Base-by-base conservation (phyloP, 2,888 invertebrate genomes). In the Yponomeuta malinellus region DNA sequence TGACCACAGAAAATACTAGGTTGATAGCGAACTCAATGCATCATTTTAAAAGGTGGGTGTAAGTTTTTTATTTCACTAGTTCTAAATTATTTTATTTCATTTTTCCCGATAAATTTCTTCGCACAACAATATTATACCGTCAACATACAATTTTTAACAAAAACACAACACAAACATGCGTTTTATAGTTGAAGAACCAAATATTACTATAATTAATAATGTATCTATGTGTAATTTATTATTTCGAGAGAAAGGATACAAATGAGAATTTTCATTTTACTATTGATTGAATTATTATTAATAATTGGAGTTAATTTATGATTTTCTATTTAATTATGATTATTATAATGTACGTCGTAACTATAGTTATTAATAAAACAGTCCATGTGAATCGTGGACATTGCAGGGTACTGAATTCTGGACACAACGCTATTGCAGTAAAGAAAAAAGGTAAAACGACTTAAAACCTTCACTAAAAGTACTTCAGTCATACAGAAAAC, bases 161-260 rank as follows among this genome's bases (percentile, higher is more conserved):
- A 81, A 59, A 15, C 80, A 59, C 52, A 59, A 59, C 52, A 59
- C 52, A 59, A 59, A 59, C 52, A 59, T 59, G 52, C 52, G 52
- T 59, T 59, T 77, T 83, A 83, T 82, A 78, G 81, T 82, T 86
- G 86, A 88, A 87, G 88, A 90, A 92, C 92, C 91, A 91, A 92
- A 92, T 91, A 90, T 87, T 90, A 90, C 85, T 83, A 87, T 84
- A 59, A 59, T 59, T 59, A 59, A 59, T 86, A 84, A 83, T 84
- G 80, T 87, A 86, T 72, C 72, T 86, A 83, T 86, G 84, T 84
- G 78, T 84, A 70, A 68, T 71, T 71, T 71, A 68, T 71, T 71
- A 63, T 70, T 71, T 29, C 52, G 12, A 15, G 15, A 15, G 52
- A 59, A 59, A 68, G 52, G 63, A 69, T 10, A 69, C 10, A 52